phyloP scores from a whole-genome alignment of 2,113 vertebrate species.

The Martes martes region DNA sequence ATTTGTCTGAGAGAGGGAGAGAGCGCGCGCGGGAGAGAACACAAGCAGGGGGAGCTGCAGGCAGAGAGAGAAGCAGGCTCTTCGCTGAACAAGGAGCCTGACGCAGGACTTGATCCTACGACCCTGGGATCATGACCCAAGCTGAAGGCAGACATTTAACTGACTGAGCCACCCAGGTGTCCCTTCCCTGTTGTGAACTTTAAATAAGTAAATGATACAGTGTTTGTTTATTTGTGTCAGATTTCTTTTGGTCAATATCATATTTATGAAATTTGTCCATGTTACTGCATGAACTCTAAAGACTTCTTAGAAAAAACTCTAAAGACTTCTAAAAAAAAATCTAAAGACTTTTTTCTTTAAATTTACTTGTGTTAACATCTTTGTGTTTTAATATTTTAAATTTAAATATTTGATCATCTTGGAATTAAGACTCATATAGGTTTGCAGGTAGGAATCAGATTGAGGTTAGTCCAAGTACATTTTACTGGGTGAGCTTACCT shows the following conservation, averaged over 20 bases:
- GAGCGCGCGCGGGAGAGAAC: too few species aligned
- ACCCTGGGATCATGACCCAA: too few species aligned
- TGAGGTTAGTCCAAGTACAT: not conserved
- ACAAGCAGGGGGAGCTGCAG: too few species aligned
- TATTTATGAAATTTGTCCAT: not conserved
- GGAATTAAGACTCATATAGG: not conserved
- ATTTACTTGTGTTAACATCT: not conserved
- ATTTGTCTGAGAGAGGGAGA: too few species aligned
- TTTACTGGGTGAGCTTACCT: not conserved
- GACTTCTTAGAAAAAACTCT: too few species aligned
- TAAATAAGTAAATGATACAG: not conserved
- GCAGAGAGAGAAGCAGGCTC: too few species aligned
- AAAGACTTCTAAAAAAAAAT: not conserved
- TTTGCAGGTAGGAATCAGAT: not conserved
- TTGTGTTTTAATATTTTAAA: not conserved
- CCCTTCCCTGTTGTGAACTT: not conserved
- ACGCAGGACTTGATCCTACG: too few species aligned
- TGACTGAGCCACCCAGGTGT: too few species aligned
- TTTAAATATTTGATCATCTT: not conserved
- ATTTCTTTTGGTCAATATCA: not conserved
- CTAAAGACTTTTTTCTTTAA: conserved; percentile 15
- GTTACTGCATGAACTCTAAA: too few species aligned
- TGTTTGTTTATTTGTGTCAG: not conserved
- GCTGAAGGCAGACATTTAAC: too few species aligned
- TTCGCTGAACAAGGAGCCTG: too few species aligned